Conservation (phyloP, 23 tunicate species). For the Trididemnum miniatum region DNA sequence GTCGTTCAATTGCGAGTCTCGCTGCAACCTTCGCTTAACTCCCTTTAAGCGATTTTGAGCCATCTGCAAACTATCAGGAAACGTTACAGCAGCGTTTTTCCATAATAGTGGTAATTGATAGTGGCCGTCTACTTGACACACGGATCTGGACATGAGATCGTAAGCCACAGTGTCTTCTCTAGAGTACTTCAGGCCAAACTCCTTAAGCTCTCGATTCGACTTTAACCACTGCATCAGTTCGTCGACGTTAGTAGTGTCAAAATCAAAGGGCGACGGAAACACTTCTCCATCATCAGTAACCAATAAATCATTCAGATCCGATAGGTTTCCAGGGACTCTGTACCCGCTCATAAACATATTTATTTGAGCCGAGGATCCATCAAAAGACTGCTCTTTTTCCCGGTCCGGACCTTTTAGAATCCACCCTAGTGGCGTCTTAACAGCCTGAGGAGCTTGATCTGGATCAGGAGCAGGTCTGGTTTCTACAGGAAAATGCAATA, state of each 20-base stretch:
- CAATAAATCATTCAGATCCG: neutral
- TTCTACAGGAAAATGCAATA: conserved; percentile 6
- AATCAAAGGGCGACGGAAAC: neutral
- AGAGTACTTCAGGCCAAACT: conserved; percentile 9
- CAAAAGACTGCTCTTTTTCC: too few species aligned
- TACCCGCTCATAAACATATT: neutral
- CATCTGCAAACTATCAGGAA: conserved; percentile 16
- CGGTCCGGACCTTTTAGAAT: conserved; percentile 7
- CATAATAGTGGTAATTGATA: conserved; percentile 5
- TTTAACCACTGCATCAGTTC: neutral
- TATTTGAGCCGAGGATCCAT: neutral
- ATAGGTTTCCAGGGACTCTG: neutral
- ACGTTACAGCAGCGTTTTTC: conserved; percentile 2
- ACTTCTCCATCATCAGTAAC: conserved; percentile 20
- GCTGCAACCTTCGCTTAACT: neutral
- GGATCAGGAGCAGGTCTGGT: neutral
- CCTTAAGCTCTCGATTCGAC: neutral
- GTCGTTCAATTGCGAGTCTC: neutral
- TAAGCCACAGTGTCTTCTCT: conserved; percentile 9
- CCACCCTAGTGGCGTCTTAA: conserved; percentile 24
- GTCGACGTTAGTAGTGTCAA: neutral
- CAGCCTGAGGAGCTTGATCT: neutral
- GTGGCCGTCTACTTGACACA: conserved; percentile 3
- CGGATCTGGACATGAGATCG: neutral
- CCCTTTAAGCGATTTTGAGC: neutral